These are phyloP conservation scores for Panthera tigris DNA, from an alignment of 2,113 vertebrate genomes.

Conservation along the genomic window DNA sequence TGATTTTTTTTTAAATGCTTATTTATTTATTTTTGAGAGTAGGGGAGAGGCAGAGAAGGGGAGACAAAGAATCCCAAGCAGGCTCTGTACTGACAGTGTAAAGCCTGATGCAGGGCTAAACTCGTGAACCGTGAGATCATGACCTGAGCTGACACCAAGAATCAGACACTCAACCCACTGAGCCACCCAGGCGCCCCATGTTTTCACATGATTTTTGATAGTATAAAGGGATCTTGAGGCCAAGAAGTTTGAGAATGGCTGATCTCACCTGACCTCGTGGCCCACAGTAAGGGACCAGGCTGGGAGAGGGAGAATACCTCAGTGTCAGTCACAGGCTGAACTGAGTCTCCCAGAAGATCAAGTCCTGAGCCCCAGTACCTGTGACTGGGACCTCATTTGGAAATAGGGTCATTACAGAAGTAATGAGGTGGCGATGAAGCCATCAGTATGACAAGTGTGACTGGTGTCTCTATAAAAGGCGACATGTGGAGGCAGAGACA, in stretches of 20 bases:
- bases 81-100: too few species aligned
- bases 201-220: neutral
- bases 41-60: too few species aligned
- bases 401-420: neutral
- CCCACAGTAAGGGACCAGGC: neutral
- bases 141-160: too few species aligned
- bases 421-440: neutral
- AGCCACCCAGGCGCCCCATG: too few species aligned
- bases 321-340: neutral
- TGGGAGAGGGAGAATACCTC: rapidly evolving
- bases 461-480: neutral
- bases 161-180: too few species aligned
- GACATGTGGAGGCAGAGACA: neutral
- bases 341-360: neutral
- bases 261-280: neutral
- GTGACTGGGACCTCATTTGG: neutral
- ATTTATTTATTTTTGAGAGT: too few species aligned
- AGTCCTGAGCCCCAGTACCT: neutral
- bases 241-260: neutral
- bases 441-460: neutral
- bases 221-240: neutral
- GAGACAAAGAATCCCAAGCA: too few species aligned
- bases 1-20: too few species aligned
- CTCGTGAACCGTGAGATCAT: too few species aligned
- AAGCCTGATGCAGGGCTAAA: too few species aligned